Percentiles rank a stretch among this genome's conserved stretches.
phyloP scores from a whole-genome alignment of 2,113 vertebrate species.

The Chinchilla lanigera region DNA sequence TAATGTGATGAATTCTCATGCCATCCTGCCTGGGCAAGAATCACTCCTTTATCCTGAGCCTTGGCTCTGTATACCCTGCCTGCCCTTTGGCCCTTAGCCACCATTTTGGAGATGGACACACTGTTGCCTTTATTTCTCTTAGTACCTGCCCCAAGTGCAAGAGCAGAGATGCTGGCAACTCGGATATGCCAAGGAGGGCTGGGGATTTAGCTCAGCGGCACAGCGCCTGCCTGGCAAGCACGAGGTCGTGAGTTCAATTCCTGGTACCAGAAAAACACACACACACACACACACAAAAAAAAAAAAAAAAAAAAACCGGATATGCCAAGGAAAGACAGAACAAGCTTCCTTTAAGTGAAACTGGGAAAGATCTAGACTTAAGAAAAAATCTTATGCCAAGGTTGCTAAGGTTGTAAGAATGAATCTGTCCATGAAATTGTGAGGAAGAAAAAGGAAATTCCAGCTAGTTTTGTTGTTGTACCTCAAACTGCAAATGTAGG shows the following conservation, averaged over 20 bases:
- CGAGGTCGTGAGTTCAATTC: too few species aligned
- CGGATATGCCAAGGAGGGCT: background rate
- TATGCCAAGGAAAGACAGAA: background rate
- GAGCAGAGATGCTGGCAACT: background rate
- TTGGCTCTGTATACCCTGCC: background rate
- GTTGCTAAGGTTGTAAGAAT: background rate
- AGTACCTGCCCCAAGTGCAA: background rate
- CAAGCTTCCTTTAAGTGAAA: background rate
- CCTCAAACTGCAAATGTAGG: background rate
- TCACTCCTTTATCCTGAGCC: background rate
- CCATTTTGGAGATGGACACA: background rate
- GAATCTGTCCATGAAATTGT: background rate
- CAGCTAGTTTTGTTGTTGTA: background rate
- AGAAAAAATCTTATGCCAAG: background rate
- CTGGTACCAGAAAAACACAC: too few species aligned
- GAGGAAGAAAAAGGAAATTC: background rate
- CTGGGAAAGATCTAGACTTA: background rate
- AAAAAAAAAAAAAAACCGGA: too few species aligned
- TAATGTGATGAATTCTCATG: background rate
- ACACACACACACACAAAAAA: too few species aligned
- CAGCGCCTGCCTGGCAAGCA: too few species aligned
- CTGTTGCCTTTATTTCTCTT: background rate
- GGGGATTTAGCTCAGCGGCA: too few species aligned
- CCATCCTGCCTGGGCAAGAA: background rate
- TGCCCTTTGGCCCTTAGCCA: background rate